A percentile compares a stretch with the other conserved stretches of the same genome.
Evolutionary conservation across 2,797 vertebrate genomes (phyloP).

Genomic region (Bucorvus abyssinicus): DNA sequence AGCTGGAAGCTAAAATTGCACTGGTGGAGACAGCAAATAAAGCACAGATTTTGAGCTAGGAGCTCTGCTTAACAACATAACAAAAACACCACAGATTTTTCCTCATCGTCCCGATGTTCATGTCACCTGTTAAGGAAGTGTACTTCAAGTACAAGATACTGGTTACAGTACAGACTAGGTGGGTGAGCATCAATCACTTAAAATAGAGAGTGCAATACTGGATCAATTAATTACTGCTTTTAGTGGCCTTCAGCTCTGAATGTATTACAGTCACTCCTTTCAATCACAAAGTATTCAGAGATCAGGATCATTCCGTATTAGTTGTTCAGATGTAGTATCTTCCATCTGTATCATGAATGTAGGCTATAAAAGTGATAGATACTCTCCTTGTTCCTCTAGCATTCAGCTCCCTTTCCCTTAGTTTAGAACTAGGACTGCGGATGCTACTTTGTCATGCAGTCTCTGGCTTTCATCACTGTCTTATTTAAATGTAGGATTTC

Average conservation of each 20-base stretch:
- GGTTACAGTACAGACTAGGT: neutral
- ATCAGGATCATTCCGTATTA: neutral
- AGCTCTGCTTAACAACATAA: neutral
- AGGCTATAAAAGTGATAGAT: constrained; percentile 6
- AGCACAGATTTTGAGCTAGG: neutral
- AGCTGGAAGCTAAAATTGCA: constrained; percentile 36
- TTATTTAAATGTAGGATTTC: constrained; percentile 23
- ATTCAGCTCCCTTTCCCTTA: neutral
- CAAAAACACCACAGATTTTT: neutral
- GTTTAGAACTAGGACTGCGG: neutral
- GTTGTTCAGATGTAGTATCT: neutral
- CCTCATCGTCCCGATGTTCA: neutral
- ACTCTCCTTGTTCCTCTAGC: neutral
- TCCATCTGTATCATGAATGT: neutral
- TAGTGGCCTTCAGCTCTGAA: neutral
- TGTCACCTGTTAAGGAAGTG: neutral
- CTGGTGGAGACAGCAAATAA: neutral
- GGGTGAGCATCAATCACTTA: neutral
- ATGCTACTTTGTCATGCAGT: constrained; percentile 1
- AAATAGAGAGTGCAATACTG: neutral
- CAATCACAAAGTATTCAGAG: neutral
- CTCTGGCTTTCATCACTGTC: neutral
- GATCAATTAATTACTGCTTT: neutral
- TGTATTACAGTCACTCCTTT: neutral
- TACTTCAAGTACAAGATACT: neutral